phyloP scores from a whole-genome alignment of 2,113 vertebrate genomes.

The Oplegnathus fasciatus region DNA sequence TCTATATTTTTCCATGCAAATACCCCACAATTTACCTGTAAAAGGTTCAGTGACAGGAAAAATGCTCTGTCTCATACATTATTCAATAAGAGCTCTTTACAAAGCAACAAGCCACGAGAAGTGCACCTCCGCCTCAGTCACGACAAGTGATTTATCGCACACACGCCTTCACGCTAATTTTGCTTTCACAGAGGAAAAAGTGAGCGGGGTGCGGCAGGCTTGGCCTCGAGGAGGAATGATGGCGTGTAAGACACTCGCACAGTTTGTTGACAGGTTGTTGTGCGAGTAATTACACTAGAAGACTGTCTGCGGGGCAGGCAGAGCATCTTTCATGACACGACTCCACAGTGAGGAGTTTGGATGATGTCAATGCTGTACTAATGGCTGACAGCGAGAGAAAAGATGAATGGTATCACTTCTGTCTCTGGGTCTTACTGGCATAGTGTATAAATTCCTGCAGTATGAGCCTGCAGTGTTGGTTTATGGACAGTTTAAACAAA shows the following conservation, averaged over 20 bases:
- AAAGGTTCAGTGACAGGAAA: conserved; percentile 11
- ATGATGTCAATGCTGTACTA: neutral
- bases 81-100: conserved; percentile 29
- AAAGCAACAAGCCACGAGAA: conserved; percentile 14
- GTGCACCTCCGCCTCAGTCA: conserved; percentile 35
- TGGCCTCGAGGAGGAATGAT: conserved; percentile 45
- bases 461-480: neutral
- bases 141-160: conserved; percentile 60
- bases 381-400: neutral
- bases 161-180: conserved; percentile 11
- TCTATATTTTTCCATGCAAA: neutral
- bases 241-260: conserved; percentile 28
- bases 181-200: conserved; percentile 46
- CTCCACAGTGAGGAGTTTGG: neutral
- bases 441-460: neutral
- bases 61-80: conserved; percentile 23
- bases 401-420: neutral
- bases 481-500: neutral
- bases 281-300: conserved; percentile 32
- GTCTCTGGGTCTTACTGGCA: neutral
- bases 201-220: conserved; percentile 51
- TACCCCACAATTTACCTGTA: conserved; percentile 23
- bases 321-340: conserved; percentile 7
- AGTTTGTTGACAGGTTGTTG: conserved; percentile 56
- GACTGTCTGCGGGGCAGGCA: conserved; percentile 2